Base-by-base conservation (phyloP, 1,140 invertebrate species). In the Cardiocondyla obscurior region DNA sequence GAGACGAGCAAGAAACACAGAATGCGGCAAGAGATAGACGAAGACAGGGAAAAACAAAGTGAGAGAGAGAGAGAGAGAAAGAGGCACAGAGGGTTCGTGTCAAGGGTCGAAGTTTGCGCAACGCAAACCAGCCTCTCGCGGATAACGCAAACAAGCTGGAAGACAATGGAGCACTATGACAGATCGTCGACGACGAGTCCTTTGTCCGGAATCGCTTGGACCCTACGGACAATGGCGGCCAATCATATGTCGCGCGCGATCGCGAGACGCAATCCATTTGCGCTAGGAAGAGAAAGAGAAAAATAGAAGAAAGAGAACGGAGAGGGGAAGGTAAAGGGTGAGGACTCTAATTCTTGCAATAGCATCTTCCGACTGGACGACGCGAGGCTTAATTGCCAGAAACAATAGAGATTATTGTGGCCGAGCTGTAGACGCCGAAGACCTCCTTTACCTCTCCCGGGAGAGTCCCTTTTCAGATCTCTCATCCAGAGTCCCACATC, bases 371-470 rank as follows among this genome's bases (percentile, higher is more conserved):
- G 25, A 10, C 14, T 44, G 36, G 22, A 51, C 46, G 8, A 33
- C 39, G 36, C 74, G 82, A 85, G 64, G 77, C 72, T 87, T 87
- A 87, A 88, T 88, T 87, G 86, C 72, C 39, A 67, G 72, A 87
- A 88, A 88, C 86, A 88, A 88, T 88, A 33, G 72, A 53, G 64
- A 88, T 88, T 88, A 88, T 88, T 88, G 86, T 85, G 46, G 44
- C 51, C 28, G 62, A 33, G 8, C 12, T n/a, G 12, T 19, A 72
- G 19, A 58, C 36, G 14, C 51, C 33, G 25, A 39, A 16, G 22
- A 42, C 33, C 60, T 51, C 46, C 33, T 22, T 44, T 42, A 8
- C 39, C 10, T 46, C 58, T 39, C n/a, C 12, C 19, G 12, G 39
- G 39, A 49, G 19, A 33, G 6, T 65, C 60, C 33, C 22, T 10